Percentiles rank a stretch among this genome's conserved stretches.
phyloP scores from a whole-genome alignment of 2,888 invertebrate species.

The Ernsta delagoae region DNA sequence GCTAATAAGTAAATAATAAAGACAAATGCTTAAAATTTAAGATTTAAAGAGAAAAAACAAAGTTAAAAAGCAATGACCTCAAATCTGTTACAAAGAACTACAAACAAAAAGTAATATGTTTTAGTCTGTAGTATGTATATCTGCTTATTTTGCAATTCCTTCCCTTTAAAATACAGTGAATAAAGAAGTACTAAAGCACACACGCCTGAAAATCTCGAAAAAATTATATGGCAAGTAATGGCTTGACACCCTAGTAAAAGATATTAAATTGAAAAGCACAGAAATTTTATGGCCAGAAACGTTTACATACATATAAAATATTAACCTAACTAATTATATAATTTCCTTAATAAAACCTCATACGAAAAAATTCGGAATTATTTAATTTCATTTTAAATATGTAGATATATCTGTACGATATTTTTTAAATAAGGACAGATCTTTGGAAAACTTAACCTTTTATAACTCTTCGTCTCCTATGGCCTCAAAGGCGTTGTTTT shows the following conservation, averaged over 20 bases:
- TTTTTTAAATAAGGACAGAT: conserved; percentile 43
- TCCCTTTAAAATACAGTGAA: too few relatives aligned
- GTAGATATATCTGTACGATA: conserved; percentile 38
- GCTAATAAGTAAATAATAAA: too few relatives aligned
- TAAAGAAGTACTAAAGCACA: too few relatives aligned
- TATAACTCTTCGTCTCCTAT: conserved; percentile 97
- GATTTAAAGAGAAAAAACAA: too few relatives aligned
- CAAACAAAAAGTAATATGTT: too few relatives aligned
- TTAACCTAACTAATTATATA: conserved; percentile 23
- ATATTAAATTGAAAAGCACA: neutral
- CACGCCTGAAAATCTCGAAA: too few relatives aligned
- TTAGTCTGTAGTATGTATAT: too few relatives aligned
- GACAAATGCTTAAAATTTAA: too few relatives aligned
- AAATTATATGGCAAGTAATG: conserved; percentile 49
- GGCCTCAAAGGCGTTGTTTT: conserved; percentile 97
- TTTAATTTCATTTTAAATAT: conserved; percentile 38
- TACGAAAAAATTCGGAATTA: conserved; percentile 36
- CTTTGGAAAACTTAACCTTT: conserved; percentile 49
- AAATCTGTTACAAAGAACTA: too few relatives aligned
- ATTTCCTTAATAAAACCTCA: conserved; percentile 36
- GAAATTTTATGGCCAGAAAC: conserved; percentile 31
- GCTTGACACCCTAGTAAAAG: conserved; percentile 33
- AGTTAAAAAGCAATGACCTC: too few relatives aligned
- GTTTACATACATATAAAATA: neutral
- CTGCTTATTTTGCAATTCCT: too few relatives aligned